Conservation (phyloP, 2,888 invertebrate species). For the Thereva nobilitata region DNA sequence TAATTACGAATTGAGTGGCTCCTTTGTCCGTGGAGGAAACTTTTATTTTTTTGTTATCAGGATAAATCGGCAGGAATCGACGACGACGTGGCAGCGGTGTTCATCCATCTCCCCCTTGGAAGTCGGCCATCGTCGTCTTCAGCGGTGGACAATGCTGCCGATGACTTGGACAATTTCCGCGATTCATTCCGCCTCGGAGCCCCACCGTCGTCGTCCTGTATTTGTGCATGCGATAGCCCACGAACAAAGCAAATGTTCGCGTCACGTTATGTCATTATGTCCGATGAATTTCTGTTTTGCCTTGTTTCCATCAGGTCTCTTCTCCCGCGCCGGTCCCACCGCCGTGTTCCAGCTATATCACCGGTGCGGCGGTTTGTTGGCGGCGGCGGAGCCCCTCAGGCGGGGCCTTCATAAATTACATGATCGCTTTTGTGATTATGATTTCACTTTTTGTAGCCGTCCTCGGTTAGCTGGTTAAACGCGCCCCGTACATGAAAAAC, state of each 20-base stretch:
- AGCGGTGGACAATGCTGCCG: neutral
- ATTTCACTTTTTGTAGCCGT: slow-evolving; percentile 31
- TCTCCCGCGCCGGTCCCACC: no score
- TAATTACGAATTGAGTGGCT: slow-evolving; percentile 19
- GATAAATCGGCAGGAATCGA: neutral
- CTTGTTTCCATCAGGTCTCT: slow-evolving; percentile 7
- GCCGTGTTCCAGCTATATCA: slow-evolving; percentile 13
- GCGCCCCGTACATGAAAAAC: slow-evolving; percentile 25
- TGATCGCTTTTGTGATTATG: slow-evolving; percentile 34
- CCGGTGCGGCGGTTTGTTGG: slow-evolving; percentile 16
- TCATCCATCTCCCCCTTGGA: neutral
- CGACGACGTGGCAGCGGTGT: neutral
- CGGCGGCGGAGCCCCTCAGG: no score
- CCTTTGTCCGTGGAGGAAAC: neutral
- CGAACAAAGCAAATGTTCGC: slow-evolving; percentile 20
- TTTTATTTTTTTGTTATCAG: neutral
- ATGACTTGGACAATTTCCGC: slow-evolving; percentile 18
- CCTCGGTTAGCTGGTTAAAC: slow-evolving; percentile 13
- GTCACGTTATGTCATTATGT: slow-evolving; percentile 31
- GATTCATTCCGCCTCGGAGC: neutral
- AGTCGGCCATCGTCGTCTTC: neutral
- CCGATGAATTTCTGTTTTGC: slow-evolving; percentile 29
- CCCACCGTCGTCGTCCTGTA: neutral
- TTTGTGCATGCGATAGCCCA: neutral
- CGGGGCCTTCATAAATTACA: slow-evolving; percentile 28